Conservation (phyloP, 2,797 vertebrate genomes). For the Fringilla coelebs region DNA sequence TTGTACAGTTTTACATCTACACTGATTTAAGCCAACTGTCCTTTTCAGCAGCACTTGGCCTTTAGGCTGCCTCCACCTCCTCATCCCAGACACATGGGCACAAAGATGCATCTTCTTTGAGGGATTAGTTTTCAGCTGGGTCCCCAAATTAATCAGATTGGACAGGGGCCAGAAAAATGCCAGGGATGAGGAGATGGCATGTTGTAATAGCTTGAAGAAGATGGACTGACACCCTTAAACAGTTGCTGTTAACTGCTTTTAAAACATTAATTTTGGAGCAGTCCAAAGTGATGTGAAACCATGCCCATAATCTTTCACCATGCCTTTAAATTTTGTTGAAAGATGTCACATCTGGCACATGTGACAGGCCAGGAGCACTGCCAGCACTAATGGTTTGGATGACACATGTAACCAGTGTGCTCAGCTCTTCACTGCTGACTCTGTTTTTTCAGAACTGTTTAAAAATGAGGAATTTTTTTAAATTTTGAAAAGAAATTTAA, state of each 20-base stretch:
- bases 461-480: background rate
- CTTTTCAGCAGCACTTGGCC: background rate
- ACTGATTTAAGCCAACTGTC: background rate
- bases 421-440: background rate
- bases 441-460: background rate
- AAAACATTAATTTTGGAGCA: background rate
- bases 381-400: background rate
- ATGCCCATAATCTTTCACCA: background rate
- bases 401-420: background rate
- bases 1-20: background rate
- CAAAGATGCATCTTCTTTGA: background rate
- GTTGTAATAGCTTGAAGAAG: background rate
- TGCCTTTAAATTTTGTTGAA: background rate
- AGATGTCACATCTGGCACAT: background rate
- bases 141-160: background rate
- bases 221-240: background rate
- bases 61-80: background rate
- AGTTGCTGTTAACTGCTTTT: background rate
- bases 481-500: background rate
- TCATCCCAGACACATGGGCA: background rate
- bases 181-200: background rate
- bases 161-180: background rate
- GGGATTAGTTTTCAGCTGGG: background rate
- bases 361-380: background rate
- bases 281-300: background rate